A percentile compares a stretch with the other conserved stretches of the same genome.
Evolutionary conservation across 2,113 vertebrate genomes (phyloP).

Genomic region (Sinocyclocheilus grahami): DNA sequence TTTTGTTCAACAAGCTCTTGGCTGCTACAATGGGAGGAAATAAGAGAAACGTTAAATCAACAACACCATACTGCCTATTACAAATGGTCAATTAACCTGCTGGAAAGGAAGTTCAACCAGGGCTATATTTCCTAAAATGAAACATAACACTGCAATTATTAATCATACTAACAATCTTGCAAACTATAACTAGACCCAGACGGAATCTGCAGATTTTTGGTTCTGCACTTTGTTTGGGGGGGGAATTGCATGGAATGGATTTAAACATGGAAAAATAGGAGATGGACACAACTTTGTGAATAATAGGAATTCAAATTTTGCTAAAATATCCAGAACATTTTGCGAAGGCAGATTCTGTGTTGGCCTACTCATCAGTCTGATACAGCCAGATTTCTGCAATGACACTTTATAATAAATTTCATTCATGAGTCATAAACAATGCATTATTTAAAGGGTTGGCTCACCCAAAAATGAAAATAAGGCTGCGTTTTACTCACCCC

Average conservation of each 20-base stretch:
- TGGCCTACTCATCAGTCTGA: neutral
- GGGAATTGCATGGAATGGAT: neutral
- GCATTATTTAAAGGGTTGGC: too few relatives aligned
- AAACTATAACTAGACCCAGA: neutral
- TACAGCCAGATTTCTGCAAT: neutral
- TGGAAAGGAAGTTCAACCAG: neutral
- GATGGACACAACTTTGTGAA: neutral
- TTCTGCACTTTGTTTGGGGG: neutral
- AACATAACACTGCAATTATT: neutral
- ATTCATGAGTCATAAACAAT: neutral
- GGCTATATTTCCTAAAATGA: neutral
- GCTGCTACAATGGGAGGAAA: slow-evolving; percentile 52
- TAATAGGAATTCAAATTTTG: neutral
- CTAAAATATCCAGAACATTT: neutral
- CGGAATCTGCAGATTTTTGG: neutral
- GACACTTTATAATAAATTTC: neutral
- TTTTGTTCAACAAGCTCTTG: slow-evolving; percentile 60
- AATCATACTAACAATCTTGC: neutral
- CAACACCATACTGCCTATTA: neutral
- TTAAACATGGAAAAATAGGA: neutral
- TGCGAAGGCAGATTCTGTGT: neutral
- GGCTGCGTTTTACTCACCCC: too few relatives aligned
- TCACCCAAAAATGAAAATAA: too few relatives aligned
- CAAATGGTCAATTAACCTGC: neutral
- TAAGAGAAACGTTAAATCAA: slow-evolving; percentile 44